These are phyloP conservation scores for Emydoidea blandingii DNA, from an alignment of 2,797 vertebrate species.

Conservation along the genomic window DNA sequence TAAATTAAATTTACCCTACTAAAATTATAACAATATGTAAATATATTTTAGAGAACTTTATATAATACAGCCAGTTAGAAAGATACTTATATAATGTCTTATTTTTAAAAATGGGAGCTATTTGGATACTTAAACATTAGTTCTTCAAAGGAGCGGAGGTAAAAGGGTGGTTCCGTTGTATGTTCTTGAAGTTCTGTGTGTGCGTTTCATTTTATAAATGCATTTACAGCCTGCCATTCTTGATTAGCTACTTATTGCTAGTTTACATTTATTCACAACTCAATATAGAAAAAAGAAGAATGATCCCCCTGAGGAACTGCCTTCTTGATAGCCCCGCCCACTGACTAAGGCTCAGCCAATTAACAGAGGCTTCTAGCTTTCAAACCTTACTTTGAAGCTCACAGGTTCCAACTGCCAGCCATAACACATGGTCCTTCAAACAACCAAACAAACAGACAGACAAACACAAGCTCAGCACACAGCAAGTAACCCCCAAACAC, in stretches of 20 bases:
- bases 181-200: not conserved
- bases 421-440: no score
- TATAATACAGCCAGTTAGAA: not conserved
- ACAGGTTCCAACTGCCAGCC: no score
- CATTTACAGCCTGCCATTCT: not conserved
- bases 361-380: no score
- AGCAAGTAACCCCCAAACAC: no score
- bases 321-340: not conserved
- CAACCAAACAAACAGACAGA: no score
- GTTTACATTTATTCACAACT: not conserved
- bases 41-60: not conserved
- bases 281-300: not conserved
- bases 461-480: no score
- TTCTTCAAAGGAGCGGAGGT: not conserved
- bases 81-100: not conserved
- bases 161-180: not conserved
- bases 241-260: not conserved
- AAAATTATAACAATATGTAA: not conserved
- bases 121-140: not conserved
- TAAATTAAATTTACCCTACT: not conserved
- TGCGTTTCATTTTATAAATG: not conserved
- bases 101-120: not conserved
- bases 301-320: not conserved
- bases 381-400: no score
- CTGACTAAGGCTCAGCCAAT: no score